These are phyloP conservation scores for Lordiphosa mommai DNA, from an alignment of 1,140 invertebrate genomes.

Conservation along the genomic window DNA sequence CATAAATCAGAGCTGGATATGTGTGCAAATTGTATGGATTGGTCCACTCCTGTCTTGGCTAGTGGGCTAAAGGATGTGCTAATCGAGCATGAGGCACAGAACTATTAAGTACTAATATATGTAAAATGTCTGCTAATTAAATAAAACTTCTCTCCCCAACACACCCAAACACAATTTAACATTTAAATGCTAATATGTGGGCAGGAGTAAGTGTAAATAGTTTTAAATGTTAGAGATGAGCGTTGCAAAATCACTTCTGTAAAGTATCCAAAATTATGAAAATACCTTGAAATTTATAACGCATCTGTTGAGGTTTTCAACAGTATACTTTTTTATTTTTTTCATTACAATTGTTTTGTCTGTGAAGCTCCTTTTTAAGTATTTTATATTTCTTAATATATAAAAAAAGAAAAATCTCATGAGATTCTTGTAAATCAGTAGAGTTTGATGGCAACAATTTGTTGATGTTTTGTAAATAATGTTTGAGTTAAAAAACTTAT, in stretches of 20 bases:
- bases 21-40: neutral
- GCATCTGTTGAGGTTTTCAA: too few species aligned
- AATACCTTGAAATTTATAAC: too few species aligned
- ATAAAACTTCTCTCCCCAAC: constrained; percentile 7
- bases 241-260: neutral
- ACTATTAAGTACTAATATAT: constrained; percentile 44
- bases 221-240: neutral
- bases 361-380: too few species aligned
- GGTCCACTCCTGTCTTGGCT: constrained; percentile 5
- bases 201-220: neutral
- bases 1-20: neutral
- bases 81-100: constrained; percentile 30
- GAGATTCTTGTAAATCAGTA: too few species aligned
- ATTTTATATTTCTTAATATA: too few species aligned
- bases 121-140: constrained; percentile 42
- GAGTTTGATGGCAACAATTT: too few species aligned
- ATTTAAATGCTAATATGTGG: neutral
- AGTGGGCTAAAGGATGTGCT: constrained; percentile 30
- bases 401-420: too few species aligned
- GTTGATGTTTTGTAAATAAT: too few species aligned
- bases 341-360: too few species aligned
- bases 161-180: neutral
- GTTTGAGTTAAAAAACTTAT: too few species aligned
- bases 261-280: too few species aligned
- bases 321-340: too few species aligned